A percentile compares a stretch with the other conserved stretches of the same genome.
Evolutionary conservation across 1,140 invertebrate genomes (phyloP).

Genomic region (Mylabris phalerata): DNA sequence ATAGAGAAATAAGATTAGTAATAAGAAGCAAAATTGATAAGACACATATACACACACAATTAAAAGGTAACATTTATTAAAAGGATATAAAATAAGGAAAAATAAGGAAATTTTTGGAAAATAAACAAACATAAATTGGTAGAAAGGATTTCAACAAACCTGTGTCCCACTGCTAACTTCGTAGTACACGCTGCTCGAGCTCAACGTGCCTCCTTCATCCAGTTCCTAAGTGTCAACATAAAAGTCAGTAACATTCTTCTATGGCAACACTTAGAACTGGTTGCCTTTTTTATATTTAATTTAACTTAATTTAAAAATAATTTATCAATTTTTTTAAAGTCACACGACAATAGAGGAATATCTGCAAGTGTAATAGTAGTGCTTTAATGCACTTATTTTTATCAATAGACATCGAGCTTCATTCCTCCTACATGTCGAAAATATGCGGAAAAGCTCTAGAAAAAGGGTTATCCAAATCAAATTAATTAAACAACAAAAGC

Average conservation of each 20-base stretch:
- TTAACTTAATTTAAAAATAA: neutral
- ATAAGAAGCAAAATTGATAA: neutral
- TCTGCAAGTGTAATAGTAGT: too few relatives aligned
- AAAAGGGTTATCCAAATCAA: conserved; percentile 38
- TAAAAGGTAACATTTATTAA: neutral
- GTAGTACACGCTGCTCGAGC: conserved; percentile 37
- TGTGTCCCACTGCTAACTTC: conserved; percentile 38
- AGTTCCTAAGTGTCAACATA: conserved; percentile 42
- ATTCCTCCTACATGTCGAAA: conserved; percentile 18
- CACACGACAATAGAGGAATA: too few relatives aligned
- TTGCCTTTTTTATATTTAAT: conserved; percentile 11
- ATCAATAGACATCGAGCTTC: neutral
- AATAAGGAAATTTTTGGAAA: too few relatives aligned
- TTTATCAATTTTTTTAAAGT: too few relatives aligned
- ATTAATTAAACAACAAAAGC: conserved; percentile 24
- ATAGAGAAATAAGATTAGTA: neutral
- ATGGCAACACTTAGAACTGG: conserved; percentile 39
- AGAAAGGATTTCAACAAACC: conserved; percentile 42
- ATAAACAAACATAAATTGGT: conserved; percentile 18
- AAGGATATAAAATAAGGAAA: neutral
- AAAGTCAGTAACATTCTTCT: conserved; percentile 27
- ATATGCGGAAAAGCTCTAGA: conserved; percentile 36
- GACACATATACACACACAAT: neutral
- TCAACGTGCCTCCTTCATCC: conserved; percentile 39
- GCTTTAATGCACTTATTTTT: neutral